Evolutionary conservation across 2,113 vertebrate species (phyloP), one percentile per base, ranked within the genome.

Genomic region (Phyllostomus discolor): DNA sequence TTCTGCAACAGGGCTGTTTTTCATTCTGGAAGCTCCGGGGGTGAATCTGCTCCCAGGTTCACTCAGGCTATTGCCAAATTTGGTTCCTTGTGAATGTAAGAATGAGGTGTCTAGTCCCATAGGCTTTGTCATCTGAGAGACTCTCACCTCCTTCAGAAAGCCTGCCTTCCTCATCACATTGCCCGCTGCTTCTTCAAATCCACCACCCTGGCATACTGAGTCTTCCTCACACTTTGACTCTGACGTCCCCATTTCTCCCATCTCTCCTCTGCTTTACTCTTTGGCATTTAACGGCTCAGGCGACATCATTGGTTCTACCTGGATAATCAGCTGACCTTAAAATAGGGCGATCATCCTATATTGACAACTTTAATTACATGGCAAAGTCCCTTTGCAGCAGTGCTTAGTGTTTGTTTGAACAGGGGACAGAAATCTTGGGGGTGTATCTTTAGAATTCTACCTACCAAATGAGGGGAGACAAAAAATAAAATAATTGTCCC

Each of bases 151-250:
- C 1, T 1, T 54, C 33, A 54, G 20, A 38, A 67, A 46, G 26
- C 17, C 22, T 59, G 15, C 11, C 52, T 43, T 80, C 35, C 62
- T 69, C 5, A 2, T 66, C 15, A 35, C 87, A 16, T 8, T 35
- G 8, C 19, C 38, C n/a, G 28, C 10, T 73, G 7, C 22, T 38
- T 31, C 38, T 24, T 50, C 50, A 76, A n/a, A 26, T 19, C 26
- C 81, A 24, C 5, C 28, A 15, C 7, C 38, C 6, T 6, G 20
- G 35, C 5, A 1, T 1, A 0, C 2, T 1, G 10, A n/a, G 28
- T 62, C 46, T 11, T 67, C 16, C 22, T 70, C 10, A 57, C 1
- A 28, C 64, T 66, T 20, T 33, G 20, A 50, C 16, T 7, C n/a
- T 84, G 46, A n/a, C 0, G 6, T 33, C 31, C 4, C 10, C 7